Percentiles rank a stretch among this genome's conserved stretches.
Conservation (phyloP, 2,888 invertebrate species). For the Adineta ricciae region DNA sequence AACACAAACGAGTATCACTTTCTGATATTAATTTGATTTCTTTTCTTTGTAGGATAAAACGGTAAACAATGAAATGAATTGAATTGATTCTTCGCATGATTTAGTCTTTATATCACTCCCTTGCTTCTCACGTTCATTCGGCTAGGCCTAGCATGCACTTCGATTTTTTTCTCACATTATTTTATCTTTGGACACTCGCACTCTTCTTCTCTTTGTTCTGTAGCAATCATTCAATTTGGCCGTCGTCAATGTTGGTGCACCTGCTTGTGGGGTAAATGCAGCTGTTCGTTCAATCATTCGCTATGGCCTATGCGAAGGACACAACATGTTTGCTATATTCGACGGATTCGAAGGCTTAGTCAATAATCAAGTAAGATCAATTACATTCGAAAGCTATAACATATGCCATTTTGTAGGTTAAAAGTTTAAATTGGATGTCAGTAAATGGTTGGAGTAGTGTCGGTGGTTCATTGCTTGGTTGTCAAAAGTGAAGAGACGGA, state of each 20-base stretch:
- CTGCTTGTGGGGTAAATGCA: slow-evolving; percentile 98
- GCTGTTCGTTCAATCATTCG: slow-evolving; percentile 92
- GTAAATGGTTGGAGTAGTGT: slow-evolving; percentile 93
- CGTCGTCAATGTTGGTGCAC: slow-evolving; percentile 94
- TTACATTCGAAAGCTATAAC: not conserved
- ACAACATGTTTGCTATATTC: slow-evolving; percentile 80
- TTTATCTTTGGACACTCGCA: too few species aligned
- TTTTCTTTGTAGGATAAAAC: not conserved
- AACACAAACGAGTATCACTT: too few species aligned
- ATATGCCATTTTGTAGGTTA: slow-evolving; percentile 46
- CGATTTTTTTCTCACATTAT: too few species aligned
- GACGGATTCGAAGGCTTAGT: slow-evolving; percentile 89
- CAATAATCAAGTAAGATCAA: slow-evolving; percentile 60
- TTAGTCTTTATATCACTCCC: not conserved
- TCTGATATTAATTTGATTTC: not conserved
- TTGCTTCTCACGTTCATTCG: too few species aligned
- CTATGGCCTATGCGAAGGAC: slow-evolving; percentile 85
- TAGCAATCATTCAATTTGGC: slow-evolving; percentile 55
- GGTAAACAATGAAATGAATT: too few species aligned
- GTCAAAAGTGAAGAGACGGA: slow-evolving; percentile 61
- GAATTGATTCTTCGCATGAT: not conserved
- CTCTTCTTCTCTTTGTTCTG: not conserved
- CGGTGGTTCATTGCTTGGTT: slow-evolving; percentile 90
- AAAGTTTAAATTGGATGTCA: slow-evolving; percentile 66
- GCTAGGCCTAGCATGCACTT: too few species aligned